A percentile compares a stretch with the other conserved stretches of the same genome.
Conservation (phyloP, 2,113 vertebrate species). For the Paradoxurus hermaphroditus region DNA sequence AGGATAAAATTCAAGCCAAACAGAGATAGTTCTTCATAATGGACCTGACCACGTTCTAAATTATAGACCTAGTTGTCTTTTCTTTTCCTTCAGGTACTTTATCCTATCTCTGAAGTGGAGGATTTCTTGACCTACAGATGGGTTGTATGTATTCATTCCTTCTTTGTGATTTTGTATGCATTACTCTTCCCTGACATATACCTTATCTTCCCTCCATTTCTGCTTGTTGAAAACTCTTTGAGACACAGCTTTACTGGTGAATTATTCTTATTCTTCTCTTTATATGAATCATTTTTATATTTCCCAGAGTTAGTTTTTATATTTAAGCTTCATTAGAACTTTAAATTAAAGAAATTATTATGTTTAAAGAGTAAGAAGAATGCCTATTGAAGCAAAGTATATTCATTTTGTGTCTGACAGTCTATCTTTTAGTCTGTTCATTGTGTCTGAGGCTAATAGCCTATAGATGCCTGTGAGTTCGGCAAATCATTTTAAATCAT, state of each 20-base stretch:
- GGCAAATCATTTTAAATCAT: neutral
- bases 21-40: neutral
- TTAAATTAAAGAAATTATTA: neutral
- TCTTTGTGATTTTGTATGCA: neutral
- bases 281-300: neutral
- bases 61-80: neutral
- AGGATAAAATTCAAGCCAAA: neutral
- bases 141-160: neutral
- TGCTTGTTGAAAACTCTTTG: neutral
- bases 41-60: neutral
- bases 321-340: neutral
- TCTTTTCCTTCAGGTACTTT: neutral
- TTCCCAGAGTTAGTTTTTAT: neutral
- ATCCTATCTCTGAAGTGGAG: neutral
- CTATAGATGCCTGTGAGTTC: neutral
- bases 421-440: neutral
- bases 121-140: neutral
- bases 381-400: neutral
- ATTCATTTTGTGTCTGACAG: neutral
- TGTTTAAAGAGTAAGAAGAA: neutral
- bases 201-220: neutral
- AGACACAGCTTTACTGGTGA: neutral
- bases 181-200: neutral
- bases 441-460: neutral
- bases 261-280: neutral